Evolutionary conservation across 2,113 vertebrate genomes (phyloP).

Genomic region (Ptilonorhynchus violaceus): DNA sequence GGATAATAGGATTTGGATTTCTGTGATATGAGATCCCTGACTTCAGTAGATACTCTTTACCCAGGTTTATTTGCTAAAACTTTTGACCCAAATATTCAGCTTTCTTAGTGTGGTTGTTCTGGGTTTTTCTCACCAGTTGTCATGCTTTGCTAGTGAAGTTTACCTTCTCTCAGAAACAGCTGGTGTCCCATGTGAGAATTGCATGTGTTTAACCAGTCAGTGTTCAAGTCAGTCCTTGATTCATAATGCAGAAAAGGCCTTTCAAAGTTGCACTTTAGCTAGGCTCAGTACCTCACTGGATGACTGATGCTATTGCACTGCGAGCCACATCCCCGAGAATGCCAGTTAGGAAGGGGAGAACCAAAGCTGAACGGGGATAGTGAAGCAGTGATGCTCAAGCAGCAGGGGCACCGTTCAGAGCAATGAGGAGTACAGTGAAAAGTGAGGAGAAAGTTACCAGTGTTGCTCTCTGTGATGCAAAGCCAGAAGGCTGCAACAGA

Average conservation of each 20-base stretch:
- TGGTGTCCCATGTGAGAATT: background rate
- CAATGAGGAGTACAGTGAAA: background rate
- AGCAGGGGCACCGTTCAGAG: background rate
- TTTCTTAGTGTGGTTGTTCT: background rate
- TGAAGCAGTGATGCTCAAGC: background rate
- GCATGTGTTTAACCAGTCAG: background rate
- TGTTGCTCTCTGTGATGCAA: rapidly evolving
- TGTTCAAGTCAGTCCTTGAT: background rate
- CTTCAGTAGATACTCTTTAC: background rate
- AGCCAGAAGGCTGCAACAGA: background rate
- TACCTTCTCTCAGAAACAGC: background rate
- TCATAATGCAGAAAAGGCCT: background rate
- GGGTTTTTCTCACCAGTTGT: background rate
- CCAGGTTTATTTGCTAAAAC: background rate
- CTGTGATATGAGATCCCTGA: background rate
- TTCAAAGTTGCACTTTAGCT: background rate
- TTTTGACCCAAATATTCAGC: background rate
- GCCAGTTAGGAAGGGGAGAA: background rate
- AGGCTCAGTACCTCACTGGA: too few relatives aligned
- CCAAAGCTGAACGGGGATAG: background rate
- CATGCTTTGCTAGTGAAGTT: background rate
- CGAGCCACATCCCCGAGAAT: rapidly evolving
- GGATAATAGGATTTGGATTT: background rate
- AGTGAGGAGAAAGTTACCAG: background rate
- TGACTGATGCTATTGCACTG: background rate